These are phyloP conservation scores for Psittacus erithacus DNA, from an alignment of 2,113 vertebrate species.

Conservation along the genomic window DNA sequence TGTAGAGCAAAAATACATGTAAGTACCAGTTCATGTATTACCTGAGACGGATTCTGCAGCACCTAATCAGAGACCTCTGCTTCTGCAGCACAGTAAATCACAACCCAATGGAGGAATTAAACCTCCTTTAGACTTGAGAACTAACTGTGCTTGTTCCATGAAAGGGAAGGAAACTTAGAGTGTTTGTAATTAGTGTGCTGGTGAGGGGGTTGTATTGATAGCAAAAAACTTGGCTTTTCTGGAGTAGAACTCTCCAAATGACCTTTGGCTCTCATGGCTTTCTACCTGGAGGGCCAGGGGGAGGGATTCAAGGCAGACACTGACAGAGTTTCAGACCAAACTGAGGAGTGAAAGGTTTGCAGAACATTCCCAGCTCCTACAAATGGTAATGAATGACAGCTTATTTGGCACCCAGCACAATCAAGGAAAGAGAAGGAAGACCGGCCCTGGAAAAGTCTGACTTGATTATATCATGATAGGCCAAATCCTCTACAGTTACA, in stretches of 20 bases:
- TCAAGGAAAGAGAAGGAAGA: background rate
- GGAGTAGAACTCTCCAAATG: background rate
- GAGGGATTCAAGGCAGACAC: background rate
- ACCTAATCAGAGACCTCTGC: background rate
- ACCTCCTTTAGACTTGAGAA: background rate
- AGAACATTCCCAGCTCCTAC: background rate
- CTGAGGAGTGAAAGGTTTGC: background rate
- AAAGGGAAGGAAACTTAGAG: background rate
- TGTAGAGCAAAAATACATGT: background rate
- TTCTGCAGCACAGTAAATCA: background rate
- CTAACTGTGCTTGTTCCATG: background rate
- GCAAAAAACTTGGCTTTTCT: background rate
- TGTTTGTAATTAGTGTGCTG: background rate
- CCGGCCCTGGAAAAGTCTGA: background rate
- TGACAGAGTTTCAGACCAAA: background rate
- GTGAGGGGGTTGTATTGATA: background rate
- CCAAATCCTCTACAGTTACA: background rate
- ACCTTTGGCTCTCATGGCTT: background rate
- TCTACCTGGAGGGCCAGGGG: background rate
- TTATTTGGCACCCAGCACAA: background rate
- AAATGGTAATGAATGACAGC: background rate
- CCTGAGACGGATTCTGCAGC: background rate
- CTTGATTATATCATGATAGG: background rate
- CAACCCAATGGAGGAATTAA: background rate
- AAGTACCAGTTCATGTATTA: background rate